Evolutionary conservation across 2,113 vertebrate species (phyloP).

Genomic region (Furnarius figulus): DNA sequence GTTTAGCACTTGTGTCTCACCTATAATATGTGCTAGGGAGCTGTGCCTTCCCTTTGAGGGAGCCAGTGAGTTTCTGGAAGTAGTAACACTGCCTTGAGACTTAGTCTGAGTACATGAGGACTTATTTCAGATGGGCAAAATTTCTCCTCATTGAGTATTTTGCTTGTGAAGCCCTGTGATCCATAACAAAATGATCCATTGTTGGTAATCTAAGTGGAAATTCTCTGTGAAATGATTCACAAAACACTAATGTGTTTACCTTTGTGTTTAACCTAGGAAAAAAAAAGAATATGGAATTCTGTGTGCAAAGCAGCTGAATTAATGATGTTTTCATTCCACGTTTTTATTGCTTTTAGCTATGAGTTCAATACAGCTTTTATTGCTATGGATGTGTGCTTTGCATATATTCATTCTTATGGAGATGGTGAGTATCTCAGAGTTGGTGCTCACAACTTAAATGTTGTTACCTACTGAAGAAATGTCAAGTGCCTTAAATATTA

Average conservation of each 20-base stretch:
- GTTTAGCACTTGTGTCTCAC: slow-evolving; percentile 55
- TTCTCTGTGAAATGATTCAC: background rate
- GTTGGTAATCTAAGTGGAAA: background rate
- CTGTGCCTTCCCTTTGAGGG: background rate
- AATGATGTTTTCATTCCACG: background rate
- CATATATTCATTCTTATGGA: background rate
- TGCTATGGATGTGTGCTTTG: background rate
- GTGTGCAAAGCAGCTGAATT: background rate
- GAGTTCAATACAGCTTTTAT: background rate
- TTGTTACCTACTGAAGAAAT: background rate
- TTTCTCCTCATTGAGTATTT: background rate
- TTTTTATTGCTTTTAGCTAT: background rate
- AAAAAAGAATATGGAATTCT: background rate
- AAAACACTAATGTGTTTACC: background rate
- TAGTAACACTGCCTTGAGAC: background rate
- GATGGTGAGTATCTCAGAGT: background rate
- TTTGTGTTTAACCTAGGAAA: background rate
- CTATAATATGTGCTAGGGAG: background rate
- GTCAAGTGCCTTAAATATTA: background rate
- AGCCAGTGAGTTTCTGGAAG: background rate
- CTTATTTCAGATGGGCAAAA: background rate
- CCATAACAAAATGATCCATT: background rate
- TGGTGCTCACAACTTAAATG: background rate
- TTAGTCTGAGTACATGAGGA: background rate
- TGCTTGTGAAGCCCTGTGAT: background rate